Base-by-base conservation (phyloP, 1,140 invertebrate species). In the Drosophila sturtevanti region DNA sequence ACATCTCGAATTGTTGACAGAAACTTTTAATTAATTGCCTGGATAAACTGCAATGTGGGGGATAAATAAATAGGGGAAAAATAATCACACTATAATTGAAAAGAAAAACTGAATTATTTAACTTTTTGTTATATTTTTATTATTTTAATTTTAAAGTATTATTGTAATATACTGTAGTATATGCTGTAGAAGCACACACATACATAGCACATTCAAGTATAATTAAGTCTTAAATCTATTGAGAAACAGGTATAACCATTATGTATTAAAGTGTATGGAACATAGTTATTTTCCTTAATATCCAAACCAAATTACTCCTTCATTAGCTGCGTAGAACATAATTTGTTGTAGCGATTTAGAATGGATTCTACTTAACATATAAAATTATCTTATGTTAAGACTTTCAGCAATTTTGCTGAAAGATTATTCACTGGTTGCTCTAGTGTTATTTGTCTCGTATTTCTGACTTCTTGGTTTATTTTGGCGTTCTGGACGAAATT, bases 361-460 rank as follows among this genome's bases (percentile, higher is more conserved):
- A 4, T n/a, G 6, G 27, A 6, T 16, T 54, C 11, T 58, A 6
- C 9, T 44, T n/a, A 52, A 24, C 6, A 31, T 38, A 51, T n/a
- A 12, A 14, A 41, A 62, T 61, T 51, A 18, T 27, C 31, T 81
- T 87, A 87, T 0, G 71, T 7, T 41, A 86, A 37, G 60, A 86
- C 76, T 35, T 86, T 86, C 9, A 86, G 75, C 16, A 87, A 0
- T 52, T 86, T 86, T 4, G 51, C 82, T 37, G 82, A 76, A 4
- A 86, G 71, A 62, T 64, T 68, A 41, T 81, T 81, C 6, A 86
- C 75, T 68, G 82, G 75, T 51, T 87, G 71, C 63, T 63, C 48
- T 54, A 38, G 31, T 18, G 37, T 24, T 51, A 61, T 59, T 4
- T 59, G 18, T 55, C 54, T 59, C 52, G 60, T 69, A 61, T 54